phyloP scores from a whole-genome alignment of 2,797 vertebrate species.

The Gallirallus australis region DNA sequence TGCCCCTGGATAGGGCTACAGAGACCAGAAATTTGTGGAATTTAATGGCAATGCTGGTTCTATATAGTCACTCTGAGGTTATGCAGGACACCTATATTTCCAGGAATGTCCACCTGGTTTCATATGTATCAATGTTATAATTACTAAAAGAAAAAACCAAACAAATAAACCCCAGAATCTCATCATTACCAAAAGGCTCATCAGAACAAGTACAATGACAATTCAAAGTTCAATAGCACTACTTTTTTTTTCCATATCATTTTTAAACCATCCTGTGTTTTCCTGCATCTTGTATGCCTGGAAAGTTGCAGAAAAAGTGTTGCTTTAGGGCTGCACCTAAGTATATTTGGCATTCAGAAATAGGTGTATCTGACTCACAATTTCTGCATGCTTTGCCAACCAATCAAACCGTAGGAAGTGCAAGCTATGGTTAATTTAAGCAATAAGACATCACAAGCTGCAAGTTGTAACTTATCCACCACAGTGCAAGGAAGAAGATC shows the following conservation, averaged over 20 bases:
- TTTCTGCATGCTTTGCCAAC: conserved; percentile 67
- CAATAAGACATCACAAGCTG: conserved; percentile 41
- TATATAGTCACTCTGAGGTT: neutral
- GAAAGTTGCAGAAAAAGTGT: conserved; percentile 35
- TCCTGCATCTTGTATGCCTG: conserved; percentile 27
- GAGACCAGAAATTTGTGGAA: neutral
- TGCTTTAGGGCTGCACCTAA: conserved; percentile 60
- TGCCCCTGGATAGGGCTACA: neutral
- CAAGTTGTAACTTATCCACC: conserved; percentile 20
- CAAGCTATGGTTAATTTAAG: conserved; percentile 63
- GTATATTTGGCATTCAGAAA: conserved; percentile 56
- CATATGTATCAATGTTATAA: neutral
- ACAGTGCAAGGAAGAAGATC: neutral
- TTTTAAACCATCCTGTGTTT: neutral
- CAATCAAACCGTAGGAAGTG: conserved; percentile 55
- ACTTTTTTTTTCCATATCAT: neutral
- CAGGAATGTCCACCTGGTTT: neutral
- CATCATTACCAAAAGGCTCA: neutral
- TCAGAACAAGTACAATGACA: neutral
- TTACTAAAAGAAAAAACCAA: neutral
- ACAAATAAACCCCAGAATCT: neutral
- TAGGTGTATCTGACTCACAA: conserved; percentile 73
- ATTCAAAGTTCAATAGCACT: neutral
- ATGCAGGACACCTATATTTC: neutral
- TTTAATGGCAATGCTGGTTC: neutral